Base-by-base conservation (phyloP, 2,113 vertebrate genomes). In the Zeus faber region DNA sequence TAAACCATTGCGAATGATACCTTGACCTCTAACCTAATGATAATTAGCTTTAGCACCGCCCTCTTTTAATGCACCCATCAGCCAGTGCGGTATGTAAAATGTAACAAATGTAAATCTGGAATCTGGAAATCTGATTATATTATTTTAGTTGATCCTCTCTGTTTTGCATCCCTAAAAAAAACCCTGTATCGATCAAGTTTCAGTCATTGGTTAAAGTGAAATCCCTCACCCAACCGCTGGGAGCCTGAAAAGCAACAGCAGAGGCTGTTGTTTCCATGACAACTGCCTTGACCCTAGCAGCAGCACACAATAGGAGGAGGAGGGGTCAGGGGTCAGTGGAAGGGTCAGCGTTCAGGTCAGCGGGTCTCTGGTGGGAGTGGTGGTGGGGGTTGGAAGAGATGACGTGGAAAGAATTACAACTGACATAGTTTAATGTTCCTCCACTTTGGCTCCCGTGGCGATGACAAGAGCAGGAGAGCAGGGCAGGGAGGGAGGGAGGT, bases 201-300 rank as follows among this genome's bases (percentile, higher is more conserved):
- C n/a, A n/a, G n/a, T n/a, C n/a, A n/a, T n/a, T n/a, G n/a, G n/a
- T n/a, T n/a, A 68, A n/a, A 60, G 3, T 55, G 57, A 72, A 40
- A 63, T 27, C 65, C 4, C 1, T 26, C 23, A 49, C 41, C 43
- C 17, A 67, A 18, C 62, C 61, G 68, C 70, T 62, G 31, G 64
- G 49, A 69, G 64, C 76, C 81, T 74, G 68, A 51, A 52, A 54
- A 63, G 52, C 54, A 67, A 77, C 64, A 67, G 74, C 68, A 67
- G 58, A 45, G 63, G 67, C 68, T 70, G 27, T 56, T 79, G 76
- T 90, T 92, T 72, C 89, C 83, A 74, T 73, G 58, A 84, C 0
- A 62, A 67, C 81, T 88, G 37, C 59, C 62, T 49, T 49, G 65
- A 21, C 72, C 33, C 18, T 70, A 57, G 51, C 49, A 57, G 60